Base-by-base conservation (phyloP, 64 coral and sea anemone genomes). In the Orbicella faveolata region DNA sequence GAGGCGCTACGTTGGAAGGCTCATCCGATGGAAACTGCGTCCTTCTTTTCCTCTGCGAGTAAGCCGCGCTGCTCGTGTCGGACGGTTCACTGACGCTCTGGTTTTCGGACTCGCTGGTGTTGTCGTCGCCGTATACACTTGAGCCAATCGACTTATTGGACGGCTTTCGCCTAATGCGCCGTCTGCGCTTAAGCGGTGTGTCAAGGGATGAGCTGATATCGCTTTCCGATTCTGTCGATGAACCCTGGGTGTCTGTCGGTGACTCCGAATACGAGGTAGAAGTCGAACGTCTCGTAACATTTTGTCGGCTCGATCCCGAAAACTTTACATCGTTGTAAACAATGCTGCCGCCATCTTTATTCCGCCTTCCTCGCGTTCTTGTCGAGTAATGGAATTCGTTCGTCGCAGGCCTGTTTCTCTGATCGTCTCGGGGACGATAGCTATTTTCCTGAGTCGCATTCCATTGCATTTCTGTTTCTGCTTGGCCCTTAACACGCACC, bases 111-210 rank as follows among this genome's bases (percentile, higher is more conserved):
- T 96, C 95, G 9, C 87, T 96, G 9, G 95, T 96, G 75, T 96
- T 96, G 88, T 96, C 95, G 35, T 96, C 95, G 57, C 95, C 92
- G 65, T 94, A 93, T 67, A 94, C 77, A 86, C 94, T 96, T 89
- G 95, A 93, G 69, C 92, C 95, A 79, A 96, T 90, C 88, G 95
- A 96, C 90, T 97, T 97, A 86, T 86, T 88, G 63, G 92, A 97
- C 41, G 63, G 85, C 85, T 97, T 97, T 67, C 95, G 88, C 57
- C 93, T 94, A 34, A 97, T 92, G 34, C 95, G 95, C 87, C 93
- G 93, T 90, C 88, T 97, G 30, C 95, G 95, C 84, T 97, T 97
- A 70, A 85, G 66, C 72, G 91, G 91, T 68, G 88, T 78, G n/a
- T 76, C 62, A 80, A 35, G 52, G 61, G 83, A 70, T 44, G 88